Evolutionary conservation across 2,797 vertebrate genomes (phyloP), one percentile per base, ranked within the genome.

Genomic region (Mormyrops attenuatus): DNA sequence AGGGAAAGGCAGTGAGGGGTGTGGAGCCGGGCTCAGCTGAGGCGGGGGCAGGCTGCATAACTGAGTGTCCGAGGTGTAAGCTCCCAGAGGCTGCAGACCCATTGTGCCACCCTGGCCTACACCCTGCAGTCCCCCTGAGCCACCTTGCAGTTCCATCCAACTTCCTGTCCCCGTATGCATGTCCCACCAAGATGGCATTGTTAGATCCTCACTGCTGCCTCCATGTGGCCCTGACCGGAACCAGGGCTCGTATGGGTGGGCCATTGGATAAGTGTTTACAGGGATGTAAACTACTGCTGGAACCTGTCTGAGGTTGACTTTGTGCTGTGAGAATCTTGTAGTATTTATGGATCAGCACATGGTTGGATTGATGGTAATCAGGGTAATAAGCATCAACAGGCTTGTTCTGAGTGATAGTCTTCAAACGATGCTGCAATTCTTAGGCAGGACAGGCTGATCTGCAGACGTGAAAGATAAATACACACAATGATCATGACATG

Each of bases 181-280:
- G 90, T 99, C 98, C 98, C 98, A 99, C 98, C 98, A 99, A 9
- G 96, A 93, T 0, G 97, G 96, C 93, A 97, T 94, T 0, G 97
- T 96, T 92, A 97, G 96, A 8, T 98, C 98, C 13, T 99, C 98
- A 0, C 96, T 92, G 50, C 94, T 94, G 84, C 95, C 94, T 47
- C 96, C 95, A 57, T 97, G 93, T 86, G 96, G 96, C 22, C 97
- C 96, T 26, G 98, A 96, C 88, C 98, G 95, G 93, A 98, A 94
- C 98, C 98, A 99, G 6, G 97, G 95, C 92, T 99, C 98, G 5
- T 99, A 99, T 0, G 97, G 97, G 92, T 99, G 98, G 84, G 98
- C 97, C 98, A 99, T 98, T 5, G 93, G 38, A 80, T 80, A 44
- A 38, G 34, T 60, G 88, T 44, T 55, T 50, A n/a, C 6, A 34